Conservation (phyloP, 2,888 invertebrate species). For the Rhogogaster chlorosoma region DNA sequence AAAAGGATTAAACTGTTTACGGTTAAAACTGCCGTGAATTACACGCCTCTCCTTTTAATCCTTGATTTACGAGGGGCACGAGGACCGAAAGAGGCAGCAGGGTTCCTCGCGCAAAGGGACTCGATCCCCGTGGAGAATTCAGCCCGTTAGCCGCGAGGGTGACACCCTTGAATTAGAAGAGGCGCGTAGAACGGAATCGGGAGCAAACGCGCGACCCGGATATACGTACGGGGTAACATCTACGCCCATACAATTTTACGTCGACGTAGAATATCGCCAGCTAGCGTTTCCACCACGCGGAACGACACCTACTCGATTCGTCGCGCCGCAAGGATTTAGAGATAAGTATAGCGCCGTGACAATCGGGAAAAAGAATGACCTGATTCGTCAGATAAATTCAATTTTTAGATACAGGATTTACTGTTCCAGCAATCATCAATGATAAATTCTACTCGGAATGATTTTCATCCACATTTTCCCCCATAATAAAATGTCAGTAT, state of each 20-base stretch:
- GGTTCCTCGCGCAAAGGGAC: constrained; percentile 51
- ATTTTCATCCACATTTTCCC: too few species aligned
- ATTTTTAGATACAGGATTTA: constrained; percentile 1
- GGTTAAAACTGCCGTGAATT: constrained; percentile 73
- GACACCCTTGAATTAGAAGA: constrained; percentile 49
- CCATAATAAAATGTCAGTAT: too few species aligned
- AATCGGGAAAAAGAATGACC: constrained; percentile 15
- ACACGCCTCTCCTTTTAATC: constrained; percentile 72
- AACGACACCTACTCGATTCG: constrained; percentile 66
- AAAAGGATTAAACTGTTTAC: constrained; percentile 76
- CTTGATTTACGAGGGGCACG: constrained; percentile 72
- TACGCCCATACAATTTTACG: neutral
- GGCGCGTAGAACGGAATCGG: neutral
- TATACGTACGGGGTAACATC: neutral
- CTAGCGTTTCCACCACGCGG: constrained; percentile 53
- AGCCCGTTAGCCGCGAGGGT: constrained; percentile 57
- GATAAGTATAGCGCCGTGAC: constrained; percentile 45
- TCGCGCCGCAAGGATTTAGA: constrained; percentile 52
- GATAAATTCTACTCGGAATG: neutral
- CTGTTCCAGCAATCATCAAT: neutral
- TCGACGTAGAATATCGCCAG: neutral
- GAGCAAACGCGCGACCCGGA: constrained; percentile 17
- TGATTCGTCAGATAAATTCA: constrained; percentile 15
- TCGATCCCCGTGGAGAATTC: constrained; percentile 75
- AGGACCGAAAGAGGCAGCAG: constrained; percentile 50